Base-by-base conservation (phyloP, 2,113 vertebrate genomes). In the Paracyprichromis sp. region DNA sequence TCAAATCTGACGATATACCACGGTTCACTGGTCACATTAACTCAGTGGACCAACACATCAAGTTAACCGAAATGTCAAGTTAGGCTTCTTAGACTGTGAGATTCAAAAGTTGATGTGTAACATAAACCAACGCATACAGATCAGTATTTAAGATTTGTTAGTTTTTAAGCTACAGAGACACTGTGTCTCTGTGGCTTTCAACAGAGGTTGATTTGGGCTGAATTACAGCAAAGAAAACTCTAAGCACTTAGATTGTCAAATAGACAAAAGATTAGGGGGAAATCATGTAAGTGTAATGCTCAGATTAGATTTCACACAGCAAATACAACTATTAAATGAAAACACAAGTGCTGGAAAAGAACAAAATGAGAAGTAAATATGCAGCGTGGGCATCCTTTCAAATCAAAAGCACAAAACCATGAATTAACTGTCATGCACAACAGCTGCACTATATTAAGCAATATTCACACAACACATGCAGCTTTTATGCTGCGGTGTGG, bases 361-460 rank as follows among this genome's bases (percentile, higher is more conserved):
- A 90, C 82, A 69, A 38, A 21, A 50, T 78, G 73, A 78, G 29
- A 84, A 88, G 82, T 59, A 54, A 19, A 50, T 78, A 16, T 13
- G 21, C 34, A 66, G 34, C 13, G 10, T 31, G n/a, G 13, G 8
- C 1, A 11, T 43, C 81, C 31, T 81, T 83, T 8, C 43, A 78
- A 85, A 79, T 24, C 26, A 80, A 76, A 88, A 29, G 61, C 10
- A 29, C 38, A 76, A 90, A 71, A 80, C 8, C 17, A 45, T n/a
- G 19, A 24, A 54, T 17, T 63, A 29, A 82, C 54, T 79, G n/a
- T 89, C 26, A 81, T 24, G 52, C 45, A 69, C 29, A 50, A 12
- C 91, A 88, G 76, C 89, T 90, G 90, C 19, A 78, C 11, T n/a
- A n/a, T 14, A 80, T 91, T 56, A 89, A 38, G 73, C 9, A 61